Percentiles rank a stretch among this genome's conserved stretches.
phyloP scores from a whole-genome alignment of 2,113 vertebrate species.

The Pipra filicauda region DNA sequence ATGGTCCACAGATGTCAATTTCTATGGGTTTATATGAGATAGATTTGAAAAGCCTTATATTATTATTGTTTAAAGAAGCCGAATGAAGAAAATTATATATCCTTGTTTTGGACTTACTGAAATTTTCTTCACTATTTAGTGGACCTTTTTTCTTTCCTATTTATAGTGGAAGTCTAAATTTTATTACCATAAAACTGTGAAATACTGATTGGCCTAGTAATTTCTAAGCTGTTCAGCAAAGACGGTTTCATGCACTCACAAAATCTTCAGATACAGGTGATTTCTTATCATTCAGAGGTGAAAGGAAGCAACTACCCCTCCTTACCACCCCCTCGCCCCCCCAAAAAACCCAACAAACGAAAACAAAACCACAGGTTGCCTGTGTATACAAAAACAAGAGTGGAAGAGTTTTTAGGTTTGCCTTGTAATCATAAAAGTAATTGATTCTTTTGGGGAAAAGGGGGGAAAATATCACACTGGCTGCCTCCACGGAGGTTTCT shows the following conservation, averaged over 20 bases:
- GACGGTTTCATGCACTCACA: background rate
- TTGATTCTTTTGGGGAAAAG: background rate
- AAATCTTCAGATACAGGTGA: background rate
- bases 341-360: background rate
- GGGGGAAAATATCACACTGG: background rate
- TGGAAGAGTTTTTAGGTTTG: background rate
- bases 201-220: background rate
- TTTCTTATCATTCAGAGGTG: background rate
- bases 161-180: background rate
- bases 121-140: background rate
- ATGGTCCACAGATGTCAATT: background rate
- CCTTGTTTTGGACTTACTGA: background rate
- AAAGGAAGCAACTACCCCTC: background rate
- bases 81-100: background rate
- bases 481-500: background rate
- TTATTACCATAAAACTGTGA: background rate
- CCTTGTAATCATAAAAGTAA: background rate
- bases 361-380: background rate
- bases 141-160: background rate
- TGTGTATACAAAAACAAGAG: background rate
- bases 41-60: background rate
- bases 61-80: background rate
- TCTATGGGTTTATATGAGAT: background rate
- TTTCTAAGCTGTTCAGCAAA: background rate
- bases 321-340: rapidly evolving